Conservation (phyloP, 2,888 invertebrate species). For the Noctua fimbriata region DNA sequence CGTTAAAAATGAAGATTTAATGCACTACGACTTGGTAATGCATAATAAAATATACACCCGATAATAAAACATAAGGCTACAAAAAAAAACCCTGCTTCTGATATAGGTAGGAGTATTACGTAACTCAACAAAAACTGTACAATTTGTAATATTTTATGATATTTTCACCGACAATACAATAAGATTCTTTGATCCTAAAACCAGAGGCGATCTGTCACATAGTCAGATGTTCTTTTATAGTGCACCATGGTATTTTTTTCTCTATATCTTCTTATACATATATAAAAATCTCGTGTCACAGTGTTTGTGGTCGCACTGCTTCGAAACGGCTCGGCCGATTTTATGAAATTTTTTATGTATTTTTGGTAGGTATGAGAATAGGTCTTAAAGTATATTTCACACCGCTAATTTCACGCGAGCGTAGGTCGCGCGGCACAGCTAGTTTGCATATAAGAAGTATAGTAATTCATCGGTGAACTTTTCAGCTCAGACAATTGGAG, state of each 20-base stretch:
- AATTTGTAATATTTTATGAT: neutral
- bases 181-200: neutral
- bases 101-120: neutral
- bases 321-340: too few relatives aligned
- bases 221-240: neutral
- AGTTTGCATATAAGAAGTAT: neutral
- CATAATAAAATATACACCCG: constrained; percentile 39
- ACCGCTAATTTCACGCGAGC: too few relatives aligned
- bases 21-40: constrained; percentile 45
- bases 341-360: too few relatives aligned
- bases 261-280: neutral
- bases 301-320: too few relatives aligned
- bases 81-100: constrained; percentile 7
- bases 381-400: too few relatives aligned
- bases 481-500: neutral
- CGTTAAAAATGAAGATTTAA: constrained; percentile 55
- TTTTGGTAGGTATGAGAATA: too few relatives aligned
- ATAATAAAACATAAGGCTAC: constrained; percentile 34
- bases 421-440: too few relatives aligned
- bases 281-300: too few relatives aligned
- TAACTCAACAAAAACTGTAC: neutral
- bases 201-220: neutral
- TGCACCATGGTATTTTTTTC: neutral
- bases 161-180: neutral
- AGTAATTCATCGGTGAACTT: constrained; percentile 2